Conservation (phyloP, 2,888 invertebrate genomes). For the Drosophila siamana region DNA sequence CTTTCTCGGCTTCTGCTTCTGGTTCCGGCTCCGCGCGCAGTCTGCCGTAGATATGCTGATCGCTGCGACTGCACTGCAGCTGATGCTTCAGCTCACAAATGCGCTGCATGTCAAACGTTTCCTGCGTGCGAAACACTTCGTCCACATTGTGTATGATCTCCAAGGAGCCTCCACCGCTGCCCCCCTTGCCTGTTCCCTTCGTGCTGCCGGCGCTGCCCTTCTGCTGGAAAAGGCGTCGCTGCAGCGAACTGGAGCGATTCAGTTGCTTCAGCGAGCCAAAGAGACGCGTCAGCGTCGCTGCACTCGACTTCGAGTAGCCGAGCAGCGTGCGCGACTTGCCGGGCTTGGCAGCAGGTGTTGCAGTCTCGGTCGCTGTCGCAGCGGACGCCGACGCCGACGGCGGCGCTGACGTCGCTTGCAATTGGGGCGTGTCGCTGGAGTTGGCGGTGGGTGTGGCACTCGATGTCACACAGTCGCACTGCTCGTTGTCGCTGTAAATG, state of each 20-base stretch:
- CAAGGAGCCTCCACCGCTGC: constrained; percentile 57
- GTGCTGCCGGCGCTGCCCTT: constrained; percentile 14
- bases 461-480: constrained; percentile 63
- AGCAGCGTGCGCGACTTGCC: constrained; percentile 59
- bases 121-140: constrained; percentile 83
- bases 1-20: background rate
- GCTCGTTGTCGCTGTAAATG: constrained; percentile 78
- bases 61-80: constrained; percentile 78
- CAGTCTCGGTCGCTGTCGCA: background rate
- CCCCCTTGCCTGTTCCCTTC: constrained; percentile 6
- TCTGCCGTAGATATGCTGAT: constrained; percentile 84
- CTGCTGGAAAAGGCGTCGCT: constrained; percentile 56
- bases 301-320: constrained; percentile 61
- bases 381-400: background rate
- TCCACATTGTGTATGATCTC: constrained; percentile 85
- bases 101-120: constrained; percentile 83
- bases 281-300: constrained; percentile 69
- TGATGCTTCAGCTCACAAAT: constrained; percentile 82
- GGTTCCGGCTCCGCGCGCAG: constrained; percentile 37
- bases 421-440: background rate
- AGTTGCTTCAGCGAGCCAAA: constrained; percentile 79
- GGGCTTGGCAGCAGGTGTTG: constrained; percentile 23
- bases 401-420: background rate
- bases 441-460: constrained; percentile 1
- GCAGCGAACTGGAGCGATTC: constrained; percentile 67